Evolutionary conservation across 2,888 invertebrate species (phyloP), one percentile per base, ranked within the genome.

Genomic region (Sarcophaga variegata): DNA sequence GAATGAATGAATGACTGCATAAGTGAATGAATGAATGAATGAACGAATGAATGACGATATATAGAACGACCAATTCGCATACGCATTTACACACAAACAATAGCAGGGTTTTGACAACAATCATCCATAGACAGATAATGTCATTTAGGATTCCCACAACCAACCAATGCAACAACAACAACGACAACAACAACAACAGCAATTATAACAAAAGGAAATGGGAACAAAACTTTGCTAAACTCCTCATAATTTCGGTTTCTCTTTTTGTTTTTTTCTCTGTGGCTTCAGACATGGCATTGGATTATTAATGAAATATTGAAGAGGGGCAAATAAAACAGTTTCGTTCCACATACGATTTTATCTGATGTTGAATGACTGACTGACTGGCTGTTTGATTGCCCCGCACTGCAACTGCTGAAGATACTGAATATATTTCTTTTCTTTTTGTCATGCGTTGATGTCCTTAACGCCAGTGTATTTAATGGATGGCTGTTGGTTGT

Each of bases 81-180:
- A 66, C 45, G n/a, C 69, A 17, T 54, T 54, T 54, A 78, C 60
- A 67, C 47, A 63, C 14, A 64, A n/a, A 64, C 62, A 77, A 63
- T 49, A 11, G 17, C 17, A 47, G 70, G 69, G 45, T 74, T 22
- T 20, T 75, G 64, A 22, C 63, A 66, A 79, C 63, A 74, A 70
- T 79, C 78, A 64, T 64, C 63, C 59, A 79, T 64, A 78, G 83
- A 84, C 76, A 76, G 82, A 76, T 82, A 82, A 85, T 81, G 76
- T 81, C 69, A 81, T 81, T 85, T 82, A 47, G n/a, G 66, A 76
- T 82, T 82, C 82, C 82, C 75, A 85, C 67, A 82, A 70, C 66
- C 37, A 37, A 70, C 49, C 62, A 82, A 76, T 81, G 81, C 75
- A 78, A 66, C 71, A 59, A 47, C 72, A 60, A 72, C 62, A 66